Conservation (phyloP, 2,797 vertebrate genomes). For the Malacoctenus gilli region DNA sequence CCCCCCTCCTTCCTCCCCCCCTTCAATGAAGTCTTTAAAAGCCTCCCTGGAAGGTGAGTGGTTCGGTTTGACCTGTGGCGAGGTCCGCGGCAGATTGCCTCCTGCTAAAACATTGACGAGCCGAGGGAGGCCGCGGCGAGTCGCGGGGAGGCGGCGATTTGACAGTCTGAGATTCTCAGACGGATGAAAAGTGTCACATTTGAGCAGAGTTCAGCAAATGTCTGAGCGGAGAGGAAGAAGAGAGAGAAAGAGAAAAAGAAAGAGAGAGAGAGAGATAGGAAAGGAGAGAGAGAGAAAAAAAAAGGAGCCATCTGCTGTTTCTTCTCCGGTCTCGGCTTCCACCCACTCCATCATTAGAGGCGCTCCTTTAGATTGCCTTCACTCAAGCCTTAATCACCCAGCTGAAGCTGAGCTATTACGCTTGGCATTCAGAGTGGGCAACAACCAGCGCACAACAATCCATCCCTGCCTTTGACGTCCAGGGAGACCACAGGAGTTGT, state of each 20-base stretch:
- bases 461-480: constrained; percentile 63
- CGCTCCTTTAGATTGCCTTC: constrained; percentile 67
- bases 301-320: constrained; percentile 75
- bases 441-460: constrained; percentile 60
- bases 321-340: constrained; percentile 72
- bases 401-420: constrained; percentile 65
- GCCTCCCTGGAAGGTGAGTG: constrained; percentile 71
- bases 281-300: constrained; percentile 35
- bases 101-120: constrained; percentile 79
- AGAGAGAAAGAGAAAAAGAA: constrained; percentile 40
- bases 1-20: too few relatives aligned
- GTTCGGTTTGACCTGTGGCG: constrained; percentile 75
- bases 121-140: constrained; percentile 61
- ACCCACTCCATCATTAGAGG: constrained; percentile 78
- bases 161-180: constrained; percentile 74
- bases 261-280: too few relatives aligned
- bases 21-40: constrained; percentile 73
- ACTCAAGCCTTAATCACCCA: constrained; percentile 68
- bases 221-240: constrained; percentile 58
- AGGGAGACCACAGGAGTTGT: constrained; percentile 33
- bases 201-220: constrained; percentile 79
- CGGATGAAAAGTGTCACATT: constrained; percentile 80
- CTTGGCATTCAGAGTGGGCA: constrained; percentile 64
- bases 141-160: constrained; percentile 68
- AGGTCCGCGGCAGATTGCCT: constrained; percentile 71